A percentile compares a stretch with the other conserved stretches of the same genome.
Conservation (phyloP, 2,797 vertebrate species). For the Apogon talboti region DNA sequence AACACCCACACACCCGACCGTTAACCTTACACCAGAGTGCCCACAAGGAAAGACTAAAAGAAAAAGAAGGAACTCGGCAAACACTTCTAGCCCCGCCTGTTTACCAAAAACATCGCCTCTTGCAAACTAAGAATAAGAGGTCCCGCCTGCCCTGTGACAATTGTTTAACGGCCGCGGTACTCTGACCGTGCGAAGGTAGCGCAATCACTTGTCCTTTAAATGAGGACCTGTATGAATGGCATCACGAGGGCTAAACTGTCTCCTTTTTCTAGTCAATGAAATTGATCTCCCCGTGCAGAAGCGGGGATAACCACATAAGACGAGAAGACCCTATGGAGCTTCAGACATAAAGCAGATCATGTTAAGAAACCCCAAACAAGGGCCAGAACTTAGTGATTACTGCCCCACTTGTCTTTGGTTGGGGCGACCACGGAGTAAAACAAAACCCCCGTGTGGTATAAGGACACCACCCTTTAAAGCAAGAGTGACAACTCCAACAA, state of each 20-base stretch:
- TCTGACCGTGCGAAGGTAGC: slow-evolving; percentile 81
- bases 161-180: slow-evolving; percentile 77
- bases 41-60: slow-evolving; percentile 56
- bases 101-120: slow-evolving; percentile 84
- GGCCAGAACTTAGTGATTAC: fast-evolving
- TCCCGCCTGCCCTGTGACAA: slow-evolving; percentile 78
- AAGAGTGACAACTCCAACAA: slow-evolving; percentile 50
- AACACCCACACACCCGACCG: not conserved
- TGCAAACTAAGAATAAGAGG: slow-evolving; percentile 64
- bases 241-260: slow-evolving; percentile 73
- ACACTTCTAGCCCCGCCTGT: slow-evolving; percentile 67
- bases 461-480: not conserved
- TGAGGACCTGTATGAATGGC: slow-evolving; percentile 79
- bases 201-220: slow-evolving; percentile 82
- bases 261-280: slow-evolving; percentile 72
- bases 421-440: slow-evolving; percentile 72
- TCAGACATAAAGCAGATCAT: slow-evolving; percentile 38
- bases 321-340: slow-evolving; percentile 84
- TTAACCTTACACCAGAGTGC: slow-evolving; percentile 64
- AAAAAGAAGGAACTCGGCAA: slow-evolving; percentile 82
- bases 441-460: slow-evolving; percentile 53
- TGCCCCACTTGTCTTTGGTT: slow-evolving; percentile 65
- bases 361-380: not conserved
- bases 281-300: slow-evolving; percentile 77
- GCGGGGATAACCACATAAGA: slow-evolving; percentile 57